Evolutionary conservation across 2,888 invertebrate genomes (phyloP).

Genomic region (Pseudococcus jackbeardsleyi): DNA sequence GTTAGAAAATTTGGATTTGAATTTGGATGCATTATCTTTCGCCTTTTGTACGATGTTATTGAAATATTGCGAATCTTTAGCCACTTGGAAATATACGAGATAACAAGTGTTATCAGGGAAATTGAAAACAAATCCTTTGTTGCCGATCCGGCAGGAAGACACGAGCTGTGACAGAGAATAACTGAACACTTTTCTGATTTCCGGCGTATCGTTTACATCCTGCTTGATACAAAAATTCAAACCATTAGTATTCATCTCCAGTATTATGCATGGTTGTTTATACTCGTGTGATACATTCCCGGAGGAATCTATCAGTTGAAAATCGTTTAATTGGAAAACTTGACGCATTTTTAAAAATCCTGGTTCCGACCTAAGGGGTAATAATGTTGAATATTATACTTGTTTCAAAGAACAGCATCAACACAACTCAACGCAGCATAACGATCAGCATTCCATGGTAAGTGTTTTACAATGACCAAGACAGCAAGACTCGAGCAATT

Average conservation of each 20-base stretch:
- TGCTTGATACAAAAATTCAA: constrained; percentile 54
- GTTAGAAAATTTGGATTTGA: constrained; percentile 78
- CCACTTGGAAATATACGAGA: constrained; percentile 56
- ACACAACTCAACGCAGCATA: constrained; percentile 19
- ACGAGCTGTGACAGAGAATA: constrained; percentile 48
- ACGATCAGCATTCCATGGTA: neutral
- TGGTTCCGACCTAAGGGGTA: neutral
- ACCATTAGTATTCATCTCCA: constrained; percentile 54
- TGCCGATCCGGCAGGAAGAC: constrained; percentile 62
- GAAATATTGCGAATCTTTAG: constrained; percentile 57
- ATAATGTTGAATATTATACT: neutral
- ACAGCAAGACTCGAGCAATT: neutral
- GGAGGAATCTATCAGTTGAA: constrained; percentile 57
- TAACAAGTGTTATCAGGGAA: constrained; percentile 63
- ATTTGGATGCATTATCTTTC: constrained; percentile 63
- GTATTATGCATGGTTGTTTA: constrained; percentile 51
- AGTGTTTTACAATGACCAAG: neutral
- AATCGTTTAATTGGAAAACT: constrained; percentile 53
- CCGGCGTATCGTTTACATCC: constrained; percentile 60
- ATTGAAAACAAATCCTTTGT: constrained; percentile 63
- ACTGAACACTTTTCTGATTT: constrained; percentile 61
- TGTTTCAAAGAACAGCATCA: constrained; percentile 4
- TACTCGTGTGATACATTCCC: constrained; percentile 54
- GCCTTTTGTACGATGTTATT: constrained; percentile 58
- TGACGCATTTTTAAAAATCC: constrained; percentile 20